Percentiles rank a stretch among this genome's conserved stretches.
Conservation (phyloP, 1,140 invertebrate genomes). For the Polyergus mexicanus region DNA sequence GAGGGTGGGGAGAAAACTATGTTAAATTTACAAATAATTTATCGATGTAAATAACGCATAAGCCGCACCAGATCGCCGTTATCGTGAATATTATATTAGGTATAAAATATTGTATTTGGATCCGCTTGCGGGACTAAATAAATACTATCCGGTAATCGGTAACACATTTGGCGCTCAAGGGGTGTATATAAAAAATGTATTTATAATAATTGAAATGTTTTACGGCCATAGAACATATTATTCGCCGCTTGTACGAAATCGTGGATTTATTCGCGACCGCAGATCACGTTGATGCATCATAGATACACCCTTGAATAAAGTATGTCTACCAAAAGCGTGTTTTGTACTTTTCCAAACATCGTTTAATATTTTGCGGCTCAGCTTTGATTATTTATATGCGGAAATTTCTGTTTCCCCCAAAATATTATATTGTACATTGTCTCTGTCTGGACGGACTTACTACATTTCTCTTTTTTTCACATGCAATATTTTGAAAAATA, state of each 20-base stretch:
- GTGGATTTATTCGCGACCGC: slow-evolving; percentile 7
- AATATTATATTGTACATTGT: not conserved
- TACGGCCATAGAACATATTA: not conserved
- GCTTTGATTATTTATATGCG: slow-evolving; percentile 25
- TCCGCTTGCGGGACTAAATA: not conserved
- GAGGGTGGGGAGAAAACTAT: too few relatives aligned
- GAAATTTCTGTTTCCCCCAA: not conserved
- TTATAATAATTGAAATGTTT: slow-evolving; percentile 60
- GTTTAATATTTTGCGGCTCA: slow-evolving; percentile 6
- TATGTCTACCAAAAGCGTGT: slow-evolving; percentile 14
- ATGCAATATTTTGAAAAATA: not conserved
- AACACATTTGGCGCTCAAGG: not conserved
- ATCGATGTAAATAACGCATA: slow-evolving; percentile 43
- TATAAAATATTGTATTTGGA: slow-evolving; percentile 56
- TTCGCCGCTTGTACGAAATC: slow-evolving; percentile 6
- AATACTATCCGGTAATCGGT: not conserved
- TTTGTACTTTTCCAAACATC: not conserved
- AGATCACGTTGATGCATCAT: slow-evolving; percentile 33
- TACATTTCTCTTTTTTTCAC: not conserved
- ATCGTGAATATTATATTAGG: slow-evolving; percentile 30
- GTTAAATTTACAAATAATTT: slow-evolving; percentile 56
- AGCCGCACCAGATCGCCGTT: not conserved
- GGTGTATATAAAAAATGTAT: slow-evolving; percentile 47
- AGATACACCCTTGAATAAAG: slow-evolving; percentile 39
- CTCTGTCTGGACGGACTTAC: not conserved